Base-by-base conservation (phyloP, 2,888 invertebrate species). In the Gryllus longicercus region DNA sequence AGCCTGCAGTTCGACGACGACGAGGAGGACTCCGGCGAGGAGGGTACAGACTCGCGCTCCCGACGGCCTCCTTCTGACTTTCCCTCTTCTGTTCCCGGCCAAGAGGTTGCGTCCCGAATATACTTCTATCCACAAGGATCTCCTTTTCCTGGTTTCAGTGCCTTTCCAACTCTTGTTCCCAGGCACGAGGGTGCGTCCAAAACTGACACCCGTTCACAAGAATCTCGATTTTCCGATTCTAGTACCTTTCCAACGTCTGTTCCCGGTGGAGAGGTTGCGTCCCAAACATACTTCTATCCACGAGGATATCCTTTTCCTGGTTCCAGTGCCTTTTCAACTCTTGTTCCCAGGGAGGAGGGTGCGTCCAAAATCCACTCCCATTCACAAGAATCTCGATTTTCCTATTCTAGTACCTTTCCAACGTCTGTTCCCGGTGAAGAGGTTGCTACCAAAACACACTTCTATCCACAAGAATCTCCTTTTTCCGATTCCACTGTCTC, bases 1-100 rank as follows among this genome's bases (percentile, higher is more conserved):
- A 93, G 93, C 87, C 89, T 95, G 81, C 75, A 79, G 75, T 80
- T 82, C 78, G 80, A 79, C 79, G 49, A 63, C 12, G 49, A 75
- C 38, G 78, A 78, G n/a, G 81, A 79, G 8, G 51, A 63, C 21
- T 23, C 77, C 10, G 63, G 50, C 63, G 81, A 75, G 23, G 81
- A 81, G 79, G 81, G 81, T 81, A 10, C 38, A n/a, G n/a, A 11
- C n/a, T 8, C 18, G n/a, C 77, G 50, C n/a, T 14, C 63, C n/a
- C 16, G 0, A 16, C 63, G 2, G 5, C 11, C n/a, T 16, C 16
- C 63, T 11, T 16, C 8, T 0, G 5, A 14, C 63, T 3, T 18
- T 63, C 63, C 63, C 4, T 8, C 63, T 16, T 0, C 63, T 3
- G 1, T 63, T 5, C 14, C 63, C 63, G 63, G 3, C 63, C 5